Evolutionary conservation across 2,113 vertebrate species (phyloP).

Genomic region (Raphicerus campestris): DNA sequence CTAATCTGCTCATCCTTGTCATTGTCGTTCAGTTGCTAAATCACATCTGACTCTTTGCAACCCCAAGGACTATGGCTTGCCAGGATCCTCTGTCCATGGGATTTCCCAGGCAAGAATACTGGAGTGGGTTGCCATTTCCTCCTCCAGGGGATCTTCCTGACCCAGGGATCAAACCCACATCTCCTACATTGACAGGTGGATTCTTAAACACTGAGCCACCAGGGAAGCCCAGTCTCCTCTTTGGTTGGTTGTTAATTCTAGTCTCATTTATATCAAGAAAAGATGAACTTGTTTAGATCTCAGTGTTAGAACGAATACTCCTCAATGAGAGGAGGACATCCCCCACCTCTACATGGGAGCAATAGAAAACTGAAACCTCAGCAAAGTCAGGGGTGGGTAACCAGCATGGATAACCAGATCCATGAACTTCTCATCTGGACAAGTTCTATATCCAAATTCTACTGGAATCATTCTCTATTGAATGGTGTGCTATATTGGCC

Average conservation of each 20-base stretch:
- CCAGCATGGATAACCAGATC: rapidly evolving
- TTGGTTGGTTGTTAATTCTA: neutral
- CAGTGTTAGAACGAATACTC: too few species aligned
- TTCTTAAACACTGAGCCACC: neutral
- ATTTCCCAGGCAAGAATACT: neutral
- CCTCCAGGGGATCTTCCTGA: neutral
- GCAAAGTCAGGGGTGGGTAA: neutral
- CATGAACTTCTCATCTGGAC: neutral
- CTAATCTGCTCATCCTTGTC: neutral
- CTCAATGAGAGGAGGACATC: too few species aligned
- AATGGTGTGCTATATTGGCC: neutral
- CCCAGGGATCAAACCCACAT: neutral
- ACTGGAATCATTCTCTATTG: rapidly evolving
- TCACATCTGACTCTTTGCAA: neutral
- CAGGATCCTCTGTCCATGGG: neutral
- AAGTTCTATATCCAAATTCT: neutral
- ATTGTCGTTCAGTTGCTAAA: neutral
- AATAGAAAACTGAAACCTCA: neutral
- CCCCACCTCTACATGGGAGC: neutral
- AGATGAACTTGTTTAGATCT: neutral
- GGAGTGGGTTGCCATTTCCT: neutral
- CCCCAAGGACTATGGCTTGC: neutral
- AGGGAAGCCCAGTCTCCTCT: neutral
- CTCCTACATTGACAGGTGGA: neutral
- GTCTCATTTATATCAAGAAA: neutral